phyloP scores from a whole-genome alignment of 2,113 vertebrate genomes.

The Tachuris rubrigastra region DNA sequence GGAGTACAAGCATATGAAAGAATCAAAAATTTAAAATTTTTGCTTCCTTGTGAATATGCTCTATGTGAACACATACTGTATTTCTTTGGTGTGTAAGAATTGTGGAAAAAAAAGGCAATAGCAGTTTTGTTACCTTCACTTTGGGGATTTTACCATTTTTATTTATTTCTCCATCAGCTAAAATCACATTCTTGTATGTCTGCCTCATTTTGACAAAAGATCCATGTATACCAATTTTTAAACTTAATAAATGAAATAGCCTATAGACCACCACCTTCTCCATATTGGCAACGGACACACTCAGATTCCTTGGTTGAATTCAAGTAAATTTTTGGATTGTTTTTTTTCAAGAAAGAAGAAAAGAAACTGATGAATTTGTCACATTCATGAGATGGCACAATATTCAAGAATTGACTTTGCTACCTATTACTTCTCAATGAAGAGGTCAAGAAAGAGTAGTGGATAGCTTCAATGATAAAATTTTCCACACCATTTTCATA shows the following conservation, averaged over 20 bases:
- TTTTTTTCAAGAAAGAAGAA: background rate
- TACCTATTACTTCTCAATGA: background rate
- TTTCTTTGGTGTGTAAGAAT: background rate
- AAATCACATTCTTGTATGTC: background rate
- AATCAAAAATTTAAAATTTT: background rate
- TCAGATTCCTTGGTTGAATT: background rate
- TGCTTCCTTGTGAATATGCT: background rate
- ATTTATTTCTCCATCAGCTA: background rate
- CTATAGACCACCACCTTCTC: background rate
- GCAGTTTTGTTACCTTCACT: background rate
- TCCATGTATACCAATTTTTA: background rate
- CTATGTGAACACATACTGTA: accelerated
- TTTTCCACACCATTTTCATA: background rate
- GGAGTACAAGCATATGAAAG: background rate
- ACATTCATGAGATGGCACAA: background rate
- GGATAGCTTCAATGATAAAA: background rate
- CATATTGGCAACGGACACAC: background rate
- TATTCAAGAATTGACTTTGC: background rate
- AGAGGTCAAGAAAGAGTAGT: background rate
- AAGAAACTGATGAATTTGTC: background rate
- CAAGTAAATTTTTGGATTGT: accelerated
- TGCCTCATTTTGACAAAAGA: background rate
- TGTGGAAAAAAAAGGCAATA: background rate
- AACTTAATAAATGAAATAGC: background rate
- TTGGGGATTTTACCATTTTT: background rate